Percentiles rank a stretch among this genome's conserved stretches.
Conservation (phyloP, 1,140 invertebrate genomes). For the Drosophila mayri region DNA sequence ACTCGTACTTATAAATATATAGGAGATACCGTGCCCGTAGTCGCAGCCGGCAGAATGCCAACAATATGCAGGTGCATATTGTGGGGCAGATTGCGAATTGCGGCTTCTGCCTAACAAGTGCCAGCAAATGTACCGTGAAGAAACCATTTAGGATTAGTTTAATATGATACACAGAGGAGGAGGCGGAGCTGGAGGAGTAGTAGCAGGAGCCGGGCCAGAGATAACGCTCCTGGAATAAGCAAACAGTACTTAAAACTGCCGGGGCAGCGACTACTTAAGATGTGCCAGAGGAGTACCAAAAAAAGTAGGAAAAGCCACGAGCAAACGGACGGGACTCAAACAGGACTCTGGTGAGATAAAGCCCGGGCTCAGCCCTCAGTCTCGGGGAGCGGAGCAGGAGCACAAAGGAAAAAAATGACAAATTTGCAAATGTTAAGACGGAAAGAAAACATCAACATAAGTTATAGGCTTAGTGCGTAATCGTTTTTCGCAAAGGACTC, state of each 20-base stretch:
- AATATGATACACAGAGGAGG: slow-evolving; percentile 72
- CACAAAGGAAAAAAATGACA: slow-evolving; percentile 71
- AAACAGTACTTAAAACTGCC: slow-evolving; percentile 83
- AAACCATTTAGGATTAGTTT: slow-evolving; percentile 85
- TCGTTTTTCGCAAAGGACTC: slow-evolving; percentile 70
- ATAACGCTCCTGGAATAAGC: slow-evolving; percentile 81
- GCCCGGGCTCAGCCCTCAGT: slow-evolving; percentile 32
- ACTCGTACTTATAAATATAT: slow-evolving; percentile 55
- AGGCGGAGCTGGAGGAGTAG: background rate
- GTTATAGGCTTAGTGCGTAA: slow-evolving; percentile 83
- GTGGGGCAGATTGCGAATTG: slow-evolving; percentile 44
- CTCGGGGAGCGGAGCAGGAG: background rate
- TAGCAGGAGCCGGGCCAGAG: slow-evolving; percentile 14
- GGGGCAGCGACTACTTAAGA: slow-evolving; percentile 69
- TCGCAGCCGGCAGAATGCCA: slow-evolving; percentile 40
- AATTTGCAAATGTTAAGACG: slow-evolving; percentile 83
- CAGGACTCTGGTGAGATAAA: slow-evolving; percentile 70
- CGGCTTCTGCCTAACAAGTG: slow-evolving; percentile 56
- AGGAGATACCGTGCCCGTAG: background rate
- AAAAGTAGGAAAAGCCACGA: slow-evolving; percentile 27
- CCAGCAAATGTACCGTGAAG: slow-evolving; percentile 83
- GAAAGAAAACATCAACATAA: slow-evolving; percentile 83
- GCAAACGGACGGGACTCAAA: slow-evolving; percentile 53
- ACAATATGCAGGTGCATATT: slow-evolving; percentile 52
- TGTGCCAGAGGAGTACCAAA: slow-evolving; percentile 5